Base-by-base conservation (phyloP, 2,113 vertebrate genomes). In the Dolichallabes microphthalmus region DNA sequence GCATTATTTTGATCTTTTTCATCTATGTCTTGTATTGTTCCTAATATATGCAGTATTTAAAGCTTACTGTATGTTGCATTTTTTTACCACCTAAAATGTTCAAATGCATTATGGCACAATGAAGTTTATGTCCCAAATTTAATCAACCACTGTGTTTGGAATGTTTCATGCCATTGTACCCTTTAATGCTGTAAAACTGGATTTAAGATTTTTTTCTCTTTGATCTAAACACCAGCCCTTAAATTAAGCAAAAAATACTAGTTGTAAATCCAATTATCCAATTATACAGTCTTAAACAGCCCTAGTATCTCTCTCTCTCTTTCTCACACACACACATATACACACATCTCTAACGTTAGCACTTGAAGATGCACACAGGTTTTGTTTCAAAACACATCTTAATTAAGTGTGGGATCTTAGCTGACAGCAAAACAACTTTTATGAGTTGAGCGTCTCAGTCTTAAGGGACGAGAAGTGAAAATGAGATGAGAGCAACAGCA, bases 381-480 rank as follows among this genome's bases (percentile, higher is more conserved):
- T 87, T 71, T 60, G 55, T 64, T 81, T 73, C 2, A 76, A 69
- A 84, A 50, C 71, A 45, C 50, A 82, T 61, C 78, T 68, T 88
- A 83, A 68, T 86, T 82, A 74, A 50, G 63, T 45, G 30, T 58
- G 79, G 58, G 50, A 75, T 60, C 78, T 39, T 30, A 76, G 80
- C 17, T 45, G 66, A 73, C 82, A 71, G 69, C 39, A 52, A 63
- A 74, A 57, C 60, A 83, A 55, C 74, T 53, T 75, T 27, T 30
- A 55, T 75, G 73, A 66, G 55, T 15, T 55, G 85, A 74, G 25
- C n/a, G 66, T 30, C 35, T 86, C 77, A 22, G 45, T 53, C 80
- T 57, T 69, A 61, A 22, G 12, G 20, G 52, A 71, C 6, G 4
- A 76, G n/a, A 87, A 82, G 45, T 63, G 58, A 30, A 82, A 82